Conservation (phyloP, 2,797 vertebrate genomes). For the Aratinga solstitialis region DNA sequence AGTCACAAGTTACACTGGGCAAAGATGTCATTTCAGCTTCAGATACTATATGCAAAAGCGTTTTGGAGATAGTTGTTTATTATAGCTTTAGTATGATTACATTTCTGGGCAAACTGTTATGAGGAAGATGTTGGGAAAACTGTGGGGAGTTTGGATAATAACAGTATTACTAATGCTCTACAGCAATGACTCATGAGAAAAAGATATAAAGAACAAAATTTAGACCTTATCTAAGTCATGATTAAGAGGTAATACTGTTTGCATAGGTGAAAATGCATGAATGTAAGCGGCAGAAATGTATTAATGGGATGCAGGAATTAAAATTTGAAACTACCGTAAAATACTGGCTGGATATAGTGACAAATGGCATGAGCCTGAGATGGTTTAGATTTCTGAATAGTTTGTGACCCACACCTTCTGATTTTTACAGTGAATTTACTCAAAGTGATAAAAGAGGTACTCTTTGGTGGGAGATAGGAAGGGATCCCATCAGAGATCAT, state of each 20-base stretch:
- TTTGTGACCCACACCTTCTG: neutral
- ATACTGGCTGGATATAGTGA: neutral
- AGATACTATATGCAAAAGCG: neutral
- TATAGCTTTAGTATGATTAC: neutral
- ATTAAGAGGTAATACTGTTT: neutral
- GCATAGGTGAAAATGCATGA: neutral
- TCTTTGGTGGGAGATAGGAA: neutral
- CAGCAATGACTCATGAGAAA: conserved; percentile 9
- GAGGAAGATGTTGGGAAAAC: neutral
- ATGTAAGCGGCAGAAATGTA: neutral
- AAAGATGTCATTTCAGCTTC: neutral
- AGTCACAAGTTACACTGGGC: neutral
- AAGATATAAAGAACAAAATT: neutral
- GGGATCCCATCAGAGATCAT: neutral
- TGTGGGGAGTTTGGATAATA: neutral
- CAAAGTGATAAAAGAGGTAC: neutral
- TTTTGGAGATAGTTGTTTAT: neutral
- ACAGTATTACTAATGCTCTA: neutral
- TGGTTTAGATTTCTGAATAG: neutral
- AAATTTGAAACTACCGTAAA: neutral
- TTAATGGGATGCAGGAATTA: neutral
- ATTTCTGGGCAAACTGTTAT: neutral
- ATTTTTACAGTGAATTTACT: neutral
- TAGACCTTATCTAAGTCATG: neutral
- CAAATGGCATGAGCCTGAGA: neutral